Conservation (phyloP, 2,888 invertebrate genomes). For the Campopleginae sp. region DNA sequence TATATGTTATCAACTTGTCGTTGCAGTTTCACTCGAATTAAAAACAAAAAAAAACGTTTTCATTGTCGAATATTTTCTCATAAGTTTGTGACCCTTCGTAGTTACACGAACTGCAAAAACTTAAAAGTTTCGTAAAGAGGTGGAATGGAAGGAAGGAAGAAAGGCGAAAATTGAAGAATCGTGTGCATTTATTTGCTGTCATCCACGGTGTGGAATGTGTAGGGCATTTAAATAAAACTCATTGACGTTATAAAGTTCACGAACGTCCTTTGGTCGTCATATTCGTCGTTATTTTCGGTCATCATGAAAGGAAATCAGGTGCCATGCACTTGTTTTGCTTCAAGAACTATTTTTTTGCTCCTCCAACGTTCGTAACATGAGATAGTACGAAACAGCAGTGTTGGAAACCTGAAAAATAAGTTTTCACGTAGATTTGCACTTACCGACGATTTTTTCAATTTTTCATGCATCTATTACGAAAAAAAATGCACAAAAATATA, state of each 20-base stretch:
- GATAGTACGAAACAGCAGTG: constrained; percentile 61
- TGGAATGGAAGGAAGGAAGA: background rate
- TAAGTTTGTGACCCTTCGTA: too few relatives aligned
- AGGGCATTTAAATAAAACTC: background rate
- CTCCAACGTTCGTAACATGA: constrained; percentile 57
- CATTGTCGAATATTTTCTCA: too few relatives aligned
- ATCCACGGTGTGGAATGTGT: background rate
- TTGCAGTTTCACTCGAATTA: too few relatives aligned
- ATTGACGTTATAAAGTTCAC: background rate
- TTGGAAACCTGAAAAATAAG: constrained; percentile 41
- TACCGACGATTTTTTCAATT: too few relatives aligned
- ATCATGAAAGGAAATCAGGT: background rate
- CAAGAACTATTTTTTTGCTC: constrained; percentile 9
- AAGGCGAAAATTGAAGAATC: background rate
- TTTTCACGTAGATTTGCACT: too few relatives aligned
- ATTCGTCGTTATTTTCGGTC: background rate
- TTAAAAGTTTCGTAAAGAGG: too few relatives aligned
- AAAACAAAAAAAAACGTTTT: too few relatives aligned
- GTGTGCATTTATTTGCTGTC: background rate
- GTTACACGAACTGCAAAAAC: too few relatives aligned
- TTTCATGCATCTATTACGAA: background rate
- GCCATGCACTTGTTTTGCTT: background rate
- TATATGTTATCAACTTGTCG: too few relatives aligned
- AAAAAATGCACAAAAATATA: background rate
- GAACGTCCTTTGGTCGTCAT: background rate